Base-by-base conservation (phyloP, 2,113 vertebrate species). In the Malurus melanocephalus region DNA sequence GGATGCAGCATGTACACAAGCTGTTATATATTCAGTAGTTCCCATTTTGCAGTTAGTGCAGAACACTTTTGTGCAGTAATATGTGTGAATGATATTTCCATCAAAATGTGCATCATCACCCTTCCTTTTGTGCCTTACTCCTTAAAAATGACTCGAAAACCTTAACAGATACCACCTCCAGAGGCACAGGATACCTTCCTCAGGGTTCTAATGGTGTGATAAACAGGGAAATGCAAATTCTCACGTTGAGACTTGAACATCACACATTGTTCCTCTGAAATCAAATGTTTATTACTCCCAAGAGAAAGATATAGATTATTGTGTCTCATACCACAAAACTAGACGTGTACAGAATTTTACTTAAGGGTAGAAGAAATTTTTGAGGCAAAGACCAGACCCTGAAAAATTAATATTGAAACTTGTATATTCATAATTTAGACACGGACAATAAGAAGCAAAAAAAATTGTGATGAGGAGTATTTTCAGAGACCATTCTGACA, bases 1-100 rank as follows among this genome's bases (percentile, higher is more conserved):
- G 46, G 56, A 76, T 78, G 43, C 48, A 76, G 53, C 52, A 52
- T 28, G 59, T 88, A 67, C 48, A 72, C 74, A 81, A 59, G 78
- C 80, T 89, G 66, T 87, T 92, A 73, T 20, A 71, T 87, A 80
- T 83, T 85, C 88, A 81, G 61, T 43, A 67, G 65, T 55, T 94
- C 49, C 75, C 46, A 66, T 89, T 94, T 91, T 86, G 43, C 73
- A 79, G 62, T 74, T 93, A 67, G 35, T 42, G 64, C 51, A 67
- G 60, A 94, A 56, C 16, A 11, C 56, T 88, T 91, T 15, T 7
- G 3, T 68, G 40, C 71, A 66, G 90, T 60, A 55, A n/a, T 77
- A 77, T 30, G 17, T 66, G 49, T 82, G 82, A 92, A 69, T 68
- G n/a, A 59, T 87, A 66, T 66, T 90, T 86, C 28, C 65, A 19